phyloP scores from a whole-genome alignment of 2,888 invertebrate species.

The Dichetophora obliterata region DNA sequence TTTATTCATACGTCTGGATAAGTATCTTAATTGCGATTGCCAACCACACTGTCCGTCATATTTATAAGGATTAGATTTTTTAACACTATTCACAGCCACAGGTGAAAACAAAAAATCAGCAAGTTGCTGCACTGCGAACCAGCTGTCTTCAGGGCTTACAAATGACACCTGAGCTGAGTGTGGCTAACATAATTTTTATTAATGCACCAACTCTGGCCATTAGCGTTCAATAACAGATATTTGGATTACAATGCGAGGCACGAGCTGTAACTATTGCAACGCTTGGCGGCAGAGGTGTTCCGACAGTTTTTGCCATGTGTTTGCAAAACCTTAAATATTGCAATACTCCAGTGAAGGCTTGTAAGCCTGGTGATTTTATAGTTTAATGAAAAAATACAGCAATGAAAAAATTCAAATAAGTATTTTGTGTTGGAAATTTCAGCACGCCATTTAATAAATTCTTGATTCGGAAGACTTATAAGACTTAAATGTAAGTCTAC shows the following conservation, averaged over 20 bases:
- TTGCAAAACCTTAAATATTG: background rate
- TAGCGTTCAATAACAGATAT: conserved; percentile 34
- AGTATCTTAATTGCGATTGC: conserved; percentile 32
- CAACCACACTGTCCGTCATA: conserved; percentile 23
- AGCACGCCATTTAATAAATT: too few species aligned
- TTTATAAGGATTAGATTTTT: conserved; percentile 29
- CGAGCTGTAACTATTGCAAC: conserved; percentile 25
- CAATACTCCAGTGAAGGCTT: background rate
- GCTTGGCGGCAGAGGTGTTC: background rate
- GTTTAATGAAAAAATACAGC: too few species aligned
- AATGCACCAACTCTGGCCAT: conserved; percentile 30
- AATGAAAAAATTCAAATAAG: too few species aligned
- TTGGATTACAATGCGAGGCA: conserved; percentile 19
- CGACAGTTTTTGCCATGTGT: background rate
- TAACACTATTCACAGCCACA: conserved; percentile 21
- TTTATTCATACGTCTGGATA: conserved; percentile 4
- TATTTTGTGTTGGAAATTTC: too few species aligned
- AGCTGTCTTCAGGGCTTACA: conserved; percentile 29
- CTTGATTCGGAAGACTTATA: too few species aligned
- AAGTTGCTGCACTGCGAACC: background rate
- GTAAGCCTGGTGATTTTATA: background rate
- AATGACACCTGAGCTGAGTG: conserved; percentile 36
- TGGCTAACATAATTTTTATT: conserved; percentile 32
- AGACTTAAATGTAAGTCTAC: too few species aligned
- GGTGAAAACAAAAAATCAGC: conserved; percentile 36